Conservation (phyloP, 2,888 invertebrate species). For the Schizaphis graminum region DNA sequence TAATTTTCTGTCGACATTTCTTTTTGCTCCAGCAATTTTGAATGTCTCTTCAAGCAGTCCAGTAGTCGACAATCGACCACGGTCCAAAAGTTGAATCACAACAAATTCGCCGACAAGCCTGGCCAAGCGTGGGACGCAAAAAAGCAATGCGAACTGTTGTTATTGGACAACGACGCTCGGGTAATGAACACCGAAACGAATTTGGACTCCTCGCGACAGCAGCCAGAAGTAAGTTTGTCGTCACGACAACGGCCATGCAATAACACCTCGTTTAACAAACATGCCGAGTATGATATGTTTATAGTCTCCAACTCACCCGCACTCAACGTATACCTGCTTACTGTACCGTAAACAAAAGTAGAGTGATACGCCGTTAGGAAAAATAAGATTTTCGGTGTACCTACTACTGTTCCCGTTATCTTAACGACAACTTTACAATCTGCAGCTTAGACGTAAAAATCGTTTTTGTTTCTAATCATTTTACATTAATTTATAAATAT, state of each 20-base stretch:
- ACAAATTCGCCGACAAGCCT: slow-evolving; percentile 77
- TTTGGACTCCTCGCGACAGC: slow-evolving; percentile 55
- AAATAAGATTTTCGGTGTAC: not conserved
- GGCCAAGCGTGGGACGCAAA: slow-evolving; percentile 81
- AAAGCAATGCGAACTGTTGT: slow-evolving; percentile 80
- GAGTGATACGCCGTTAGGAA: not conserved
- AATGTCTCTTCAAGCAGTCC: slow-evolving; percentile 49
- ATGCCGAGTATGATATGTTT: not conserved
- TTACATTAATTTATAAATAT: not conserved
- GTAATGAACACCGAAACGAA: slow-evolving; percentile 70
- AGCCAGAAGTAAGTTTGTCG: slow-evolving; percentile 66
- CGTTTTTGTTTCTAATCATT: not conserved
- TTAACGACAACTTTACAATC: not conserved
- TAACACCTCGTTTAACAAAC: slow-evolving; percentile 4
- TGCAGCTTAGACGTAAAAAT: not conserved
- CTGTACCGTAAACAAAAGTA: not conserved
- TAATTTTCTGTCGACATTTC: not conserved
- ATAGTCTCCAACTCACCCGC: not conserved
- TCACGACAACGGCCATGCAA: not conserved
- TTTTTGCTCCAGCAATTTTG: slow-evolving; percentile 26
- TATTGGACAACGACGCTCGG: slow-evolving; percentile 79
- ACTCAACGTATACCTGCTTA: not conserved
- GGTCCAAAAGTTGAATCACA: slow-evolving; percentile 75
- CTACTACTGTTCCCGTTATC: not conserved
- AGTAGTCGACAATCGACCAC: not conserved